Base-by-base conservation (phyloP, 2,113 vertebrate genomes). In the Hiodon tergisus region DNA sequence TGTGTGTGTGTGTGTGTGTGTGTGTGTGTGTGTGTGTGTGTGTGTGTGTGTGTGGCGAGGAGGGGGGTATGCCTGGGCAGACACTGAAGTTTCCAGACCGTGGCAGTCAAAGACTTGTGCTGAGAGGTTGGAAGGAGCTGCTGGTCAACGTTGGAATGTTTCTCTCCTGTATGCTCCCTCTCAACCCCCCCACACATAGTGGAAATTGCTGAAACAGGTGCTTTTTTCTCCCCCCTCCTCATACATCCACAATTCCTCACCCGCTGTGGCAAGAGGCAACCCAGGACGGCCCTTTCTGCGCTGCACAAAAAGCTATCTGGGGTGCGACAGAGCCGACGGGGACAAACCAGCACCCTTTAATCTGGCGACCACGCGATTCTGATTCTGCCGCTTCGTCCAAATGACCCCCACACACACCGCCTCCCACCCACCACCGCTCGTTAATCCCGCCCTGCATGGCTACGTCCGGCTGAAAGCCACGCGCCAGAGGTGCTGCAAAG, bases 371-470 rank as follows among this genome's bases (percentile, higher is more conserved):
- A 82, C 84, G 63, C 83, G 86, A 77, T 80, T 85, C 81, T 83
- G 86, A 83, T 83, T 77, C 80, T 80, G 71, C 75, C 53, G 71
- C 78, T 75, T 78, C 70, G 79, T 71, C 75, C 10, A 5, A 4
- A 66, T 16, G 2, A 6, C 63, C 73, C 71, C n/a, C 7, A 16
- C 52, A 5, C 47, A 14, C 13, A 1, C 48, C 14, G 7, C 58
- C 10, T 51, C 14, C 47, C 65, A 52, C 17, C n/a, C 61, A 9
- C 3, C 50, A 52, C 14, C n/a, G 47, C 50, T 60, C 58, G 78
- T 78, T 84, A 87, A 86, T 87, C 87, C 81, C 72, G 82, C 81
- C 85, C 87, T 87, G 86, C 85, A 86, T 86, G 86, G 86, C 83
- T 83, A 85, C 81, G 81, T 86, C 80, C 76, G 59, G 76, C 83